Evolutionary conservation across 2,113 vertebrate genomes (phyloP).

Genomic region (Ictalurus furcatus): DNA sequence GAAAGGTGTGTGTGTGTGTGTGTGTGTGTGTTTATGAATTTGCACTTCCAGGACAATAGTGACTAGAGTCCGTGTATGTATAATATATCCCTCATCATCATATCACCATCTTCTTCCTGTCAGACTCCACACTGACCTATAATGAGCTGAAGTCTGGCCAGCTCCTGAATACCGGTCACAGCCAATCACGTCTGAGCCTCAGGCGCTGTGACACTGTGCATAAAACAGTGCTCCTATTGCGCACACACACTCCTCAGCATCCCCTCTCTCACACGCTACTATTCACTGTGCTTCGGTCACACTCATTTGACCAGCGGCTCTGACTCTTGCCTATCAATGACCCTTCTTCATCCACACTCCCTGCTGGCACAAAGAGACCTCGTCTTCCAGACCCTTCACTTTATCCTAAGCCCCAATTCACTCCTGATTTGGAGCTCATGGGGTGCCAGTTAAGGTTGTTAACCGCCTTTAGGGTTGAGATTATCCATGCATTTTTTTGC

Average conservation of each 20-base stretch:
- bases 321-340: constrained; percentile 70
- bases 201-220: constrained; percentile 58
- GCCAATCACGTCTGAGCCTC: constrained; percentile 59
- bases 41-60: neutral
- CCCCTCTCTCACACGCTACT: constrained; percentile 47
- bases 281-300: constrained; percentile 46
- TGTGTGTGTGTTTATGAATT: neutral
- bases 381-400: constrained; percentile 6
- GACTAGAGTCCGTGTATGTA: neutral
- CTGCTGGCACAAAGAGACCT: constrained; percentile 16
- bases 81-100: neutral
- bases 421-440: constrained; percentile 58
- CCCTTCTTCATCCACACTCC: constrained; percentile 64
- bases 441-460: constrained; percentile 71
- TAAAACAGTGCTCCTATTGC: constrained; percentile 60
- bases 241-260: neutral
- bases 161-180: constrained; percentile 20
- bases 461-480: constrained; percentile 41
- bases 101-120: neutral
- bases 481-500: constrained; percentile 69
- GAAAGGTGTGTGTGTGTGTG: neutral
- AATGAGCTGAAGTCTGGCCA: constrained; percentile 25
- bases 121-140: constrained; percentile 41
- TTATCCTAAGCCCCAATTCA: constrained; percentile 40
- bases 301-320: constrained; percentile 61